Base-by-base conservation (phyloP, 2,888 invertebrate species). In the Sesia bembeciformis region DNA sequence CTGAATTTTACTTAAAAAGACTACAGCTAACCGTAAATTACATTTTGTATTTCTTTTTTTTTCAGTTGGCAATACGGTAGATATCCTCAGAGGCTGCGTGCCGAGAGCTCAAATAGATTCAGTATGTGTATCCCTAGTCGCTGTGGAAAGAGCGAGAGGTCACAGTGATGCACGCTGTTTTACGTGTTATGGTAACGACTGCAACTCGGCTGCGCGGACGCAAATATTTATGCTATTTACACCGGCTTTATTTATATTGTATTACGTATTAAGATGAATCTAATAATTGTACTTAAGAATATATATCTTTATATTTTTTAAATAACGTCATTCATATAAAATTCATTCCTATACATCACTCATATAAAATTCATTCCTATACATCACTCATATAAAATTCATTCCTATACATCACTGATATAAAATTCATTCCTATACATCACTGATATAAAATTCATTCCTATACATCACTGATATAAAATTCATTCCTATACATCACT, bases 91-190 rank as follows among this genome's bases (percentile, higher is more conserved):
- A 55, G 90, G 90, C 6, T 90, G 90, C 60, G 71, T 88, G 5
- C 85, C 89, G 0, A 70, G 69, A 56, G 72, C 67, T 3, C 84
- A 86, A 59, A 76, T 84, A 4, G 89, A 90, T 62, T 82, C 83
- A 0, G 84, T 88, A 42, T 90, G 90, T 63, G 66, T 78, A 39
- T 80, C 76, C 23, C 68, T 90, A 3, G 74, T 73, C 0, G 83
- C 87, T 0, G 78, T 87, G 0, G 85, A 90, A 57, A 72, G 84
- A 61, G 84, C 88, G 5, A 74, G 90, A 54, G 84, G 86, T 0
- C 89, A 90, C 65, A 87, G 85, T 59, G 82, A 88, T 66, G 88
- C 85, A 0, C 76, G 81, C n/a, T 90, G 90, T 61, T 78, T 67
- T 56, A 71, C 78, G 51, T 90, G 90, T 68, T 66, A 74, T 41